Evolutionary conservation across 2,888 invertebrate genomes (phyloP), one percentile per base, ranked within the genome.

Genomic region (Cephus runcator): DNA sequence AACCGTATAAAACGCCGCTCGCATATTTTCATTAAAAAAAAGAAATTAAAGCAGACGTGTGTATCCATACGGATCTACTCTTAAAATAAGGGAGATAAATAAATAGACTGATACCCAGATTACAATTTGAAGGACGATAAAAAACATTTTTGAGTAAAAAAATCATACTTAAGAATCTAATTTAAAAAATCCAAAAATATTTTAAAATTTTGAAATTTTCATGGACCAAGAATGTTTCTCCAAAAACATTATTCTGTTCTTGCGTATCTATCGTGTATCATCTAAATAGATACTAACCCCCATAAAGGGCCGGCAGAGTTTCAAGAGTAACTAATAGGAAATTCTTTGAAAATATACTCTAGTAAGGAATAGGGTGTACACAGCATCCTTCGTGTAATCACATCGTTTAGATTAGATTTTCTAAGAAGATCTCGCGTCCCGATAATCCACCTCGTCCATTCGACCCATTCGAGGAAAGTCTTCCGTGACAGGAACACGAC

Each of bases 391-490:
- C 34, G 69, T 77, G 77, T 77, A 77, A 77, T 77, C 75, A 75
- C 77, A 71, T 77, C 77, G 77, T 77, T 77, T 77, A 78, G 78
- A 78, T 78, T 78, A 78, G 78, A 78, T 78, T 73, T 12, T 12
- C 34, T 34, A 31, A 56, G 56, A 34, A 69, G 76, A 76, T 76
- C 69, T 76, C 74, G 74, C n/a, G 11, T 34, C 12, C 12, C 74
- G 34, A 74, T 74, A 35, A n/a, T 74, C 30, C 74, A 33, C 35
- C 74, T 74, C 36, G 33, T 71, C 12, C 33, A 12, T 33, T 69
- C 15, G 69, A 33, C 15, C 31, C 15, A 30, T 23, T 34, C 33
- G 71, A 71, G 71, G 74, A 74, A 74, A 33, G 35, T 34, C 34
- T 12, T 34, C 71, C 56, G 75, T 69, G 76, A 78, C 76, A 75